These are phyloP conservation scores for Desmodus rotundus DNA, from an alignment of 2,113 vertebrate species.

Conservation along the genomic window DNA sequence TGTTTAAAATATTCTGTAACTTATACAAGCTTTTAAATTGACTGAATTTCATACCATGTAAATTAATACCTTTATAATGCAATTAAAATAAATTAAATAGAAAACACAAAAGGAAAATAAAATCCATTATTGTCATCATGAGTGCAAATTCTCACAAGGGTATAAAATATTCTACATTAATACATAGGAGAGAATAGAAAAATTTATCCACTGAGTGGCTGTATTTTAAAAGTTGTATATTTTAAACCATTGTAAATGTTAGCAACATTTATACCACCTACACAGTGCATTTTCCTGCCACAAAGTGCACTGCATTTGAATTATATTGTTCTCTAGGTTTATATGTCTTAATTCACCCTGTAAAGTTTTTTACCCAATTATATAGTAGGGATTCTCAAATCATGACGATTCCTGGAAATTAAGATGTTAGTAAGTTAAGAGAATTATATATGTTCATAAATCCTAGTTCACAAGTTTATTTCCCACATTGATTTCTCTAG, in stretches of 20 bases:
- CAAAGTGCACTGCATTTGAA: neutral
- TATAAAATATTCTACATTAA: neutral
- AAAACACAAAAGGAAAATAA: neutral
- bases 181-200: neutral
- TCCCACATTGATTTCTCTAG: neutral
- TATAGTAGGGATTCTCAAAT: neutral
- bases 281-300: neutral
- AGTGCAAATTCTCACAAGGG: neutral
- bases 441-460: neutral
- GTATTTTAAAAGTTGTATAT: neutral
- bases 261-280: neutral
- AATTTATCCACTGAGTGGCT: neutral
- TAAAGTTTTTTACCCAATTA: neutral
- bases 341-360: neutral
- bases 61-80: neutral
- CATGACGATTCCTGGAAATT: neutral
- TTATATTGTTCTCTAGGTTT: neutral
- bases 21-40: neutral
- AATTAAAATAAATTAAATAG: neutral
- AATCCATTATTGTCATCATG: neutral
- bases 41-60: neutral
- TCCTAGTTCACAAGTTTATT: neutral
- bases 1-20: neutral
- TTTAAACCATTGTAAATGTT: neutral
- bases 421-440: neutral